These are phyloP conservation scores for Pachypsylla venusta DNA, from an alignment of 1,140 invertebrate species.

Conservation along the genomic window DNA sequence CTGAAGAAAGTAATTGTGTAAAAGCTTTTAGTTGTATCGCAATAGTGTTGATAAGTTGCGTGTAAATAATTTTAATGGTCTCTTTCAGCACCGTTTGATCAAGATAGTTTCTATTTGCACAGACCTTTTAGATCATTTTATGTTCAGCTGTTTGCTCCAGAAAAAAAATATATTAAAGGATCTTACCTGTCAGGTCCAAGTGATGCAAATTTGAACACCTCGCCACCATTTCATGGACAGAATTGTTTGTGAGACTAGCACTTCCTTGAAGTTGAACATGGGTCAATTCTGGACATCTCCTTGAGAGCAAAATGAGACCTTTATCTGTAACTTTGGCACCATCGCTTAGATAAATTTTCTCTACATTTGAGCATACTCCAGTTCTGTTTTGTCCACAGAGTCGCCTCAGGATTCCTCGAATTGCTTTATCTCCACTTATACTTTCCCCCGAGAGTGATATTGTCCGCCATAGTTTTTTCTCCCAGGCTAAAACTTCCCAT, in stretches of 20 bases:
- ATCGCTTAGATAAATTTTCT: slow-evolving; percentile 49
- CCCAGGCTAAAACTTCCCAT: slow-evolving; percentile 70
- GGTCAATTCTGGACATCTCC: slow-evolving; percentile 53
- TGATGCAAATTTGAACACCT: slow-evolving; percentile 53
- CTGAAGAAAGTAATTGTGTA: too few relatives aligned
- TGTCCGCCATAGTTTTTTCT: slow-evolving; percentile 55
- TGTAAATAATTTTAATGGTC: too few relatives aligned
- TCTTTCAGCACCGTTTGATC: too few relatives aligned
- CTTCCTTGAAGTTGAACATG: slow-evolving; percentile 55
- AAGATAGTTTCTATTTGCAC: too few relatives aligned
- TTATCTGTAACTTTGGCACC: slow-evolving; percentile 59
- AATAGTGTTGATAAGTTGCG: too few relatives aligned
- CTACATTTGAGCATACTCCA: slow-evolving; percentile 36
- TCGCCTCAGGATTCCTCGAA: slow-evolving; percentile 45
- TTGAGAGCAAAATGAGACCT: slow-evolving; percentile 47
- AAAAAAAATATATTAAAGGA: not conserved
- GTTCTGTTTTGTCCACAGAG: slow-evolving; percentile 40
- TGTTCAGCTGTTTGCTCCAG: not conserved
- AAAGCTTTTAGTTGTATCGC: too few relatives aligned
- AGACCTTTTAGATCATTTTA: too few relatives aligned
- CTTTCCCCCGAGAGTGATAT: slow-evolving; percentile 46
- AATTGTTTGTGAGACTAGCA: slow-evolving; percentile 46
- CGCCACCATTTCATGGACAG: slow-evolving; percentile 45
- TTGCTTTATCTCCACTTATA: slow-evolving; percentile 48
- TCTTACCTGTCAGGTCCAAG: slow-evolving; percentile 54